phyloP scores from a whole-genome alignment of 2,888 invertebrate species.

The Parelbella ahira region DNA sequence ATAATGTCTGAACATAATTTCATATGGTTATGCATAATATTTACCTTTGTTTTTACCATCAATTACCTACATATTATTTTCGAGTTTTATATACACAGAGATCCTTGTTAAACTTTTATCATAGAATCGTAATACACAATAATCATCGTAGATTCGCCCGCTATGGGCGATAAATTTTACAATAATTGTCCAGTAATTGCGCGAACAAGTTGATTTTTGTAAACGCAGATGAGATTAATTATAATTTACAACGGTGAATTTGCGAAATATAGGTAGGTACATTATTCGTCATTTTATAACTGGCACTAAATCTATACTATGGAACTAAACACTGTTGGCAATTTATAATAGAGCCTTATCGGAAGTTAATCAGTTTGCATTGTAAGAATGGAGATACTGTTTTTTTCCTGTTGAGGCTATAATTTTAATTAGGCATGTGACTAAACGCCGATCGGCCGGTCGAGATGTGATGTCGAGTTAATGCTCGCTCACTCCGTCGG shows the following conservation, averaged over 20 bases:
- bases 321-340: conserved; percentile 38
- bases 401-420: conserved; percentile 36
- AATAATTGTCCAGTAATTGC: conserved; percentile 29
- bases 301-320: conserved; percentile 26
- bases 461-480: conserved; percentile 12
- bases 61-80: no score
- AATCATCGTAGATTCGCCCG: background rate
- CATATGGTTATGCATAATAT: no score
- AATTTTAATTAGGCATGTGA: conserved; percentile 37
- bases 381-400: conserved; percentile 35
- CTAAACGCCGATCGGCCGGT: conserved; percentile 27
- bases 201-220: conserved; percentile 30
- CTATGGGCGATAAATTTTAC: conserved; percentile 20
- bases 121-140: no score
- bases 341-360: conserved; percentile 46
- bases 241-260: conserved; percentile 31
- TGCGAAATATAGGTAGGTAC: conserved; percentile 33
- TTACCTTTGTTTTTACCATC: no score
- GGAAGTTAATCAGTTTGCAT: conserved; percentile 41
- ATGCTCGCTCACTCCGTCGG: conserved; percentile 17
- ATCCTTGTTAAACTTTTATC: no score
- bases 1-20: no score
- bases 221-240: conserved; percentile 31
- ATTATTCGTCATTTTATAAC: conserved; percentile 27
- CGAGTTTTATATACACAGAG: no score